Percentiles rank a stretch among this genome's conserved stretches.
These are phyloP conservation scores for Mystacornis crossleyi DNA, from an alignment of 2,113 vertebrate genomes.

Conservation along the genomic window DNA sequence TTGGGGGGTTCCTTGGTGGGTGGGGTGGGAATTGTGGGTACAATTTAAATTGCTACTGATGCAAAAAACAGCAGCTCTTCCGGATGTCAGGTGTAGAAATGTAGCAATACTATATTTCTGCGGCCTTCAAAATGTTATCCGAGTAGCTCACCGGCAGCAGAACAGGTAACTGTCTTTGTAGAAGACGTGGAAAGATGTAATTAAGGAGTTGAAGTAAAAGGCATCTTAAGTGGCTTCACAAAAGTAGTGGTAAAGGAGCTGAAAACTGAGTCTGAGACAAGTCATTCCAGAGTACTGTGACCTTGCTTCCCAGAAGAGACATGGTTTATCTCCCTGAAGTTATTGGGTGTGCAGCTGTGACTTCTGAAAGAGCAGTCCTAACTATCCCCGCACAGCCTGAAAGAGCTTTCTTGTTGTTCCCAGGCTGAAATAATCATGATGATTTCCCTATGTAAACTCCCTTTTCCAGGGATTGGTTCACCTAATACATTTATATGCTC, in stretches of 20 bases:
- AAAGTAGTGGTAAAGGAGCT: not conserved
- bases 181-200: not conserved
- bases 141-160: not conserved
- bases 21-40: not conserved
- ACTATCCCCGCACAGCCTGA: not conserved
- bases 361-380: not conserved
- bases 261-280: not conserved
- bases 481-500: not conserved
- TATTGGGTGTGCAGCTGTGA: not conserved
- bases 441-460: not conserved
- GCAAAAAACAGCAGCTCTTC: not conserved
- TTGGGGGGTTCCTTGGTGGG: not conserved
- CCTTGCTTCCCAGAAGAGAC: not conserved
- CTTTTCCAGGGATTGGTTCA: not conserved
- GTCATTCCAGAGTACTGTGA: not conserved
- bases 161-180: not conserved
- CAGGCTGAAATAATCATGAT: not conserved
- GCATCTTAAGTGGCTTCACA: not conserved
- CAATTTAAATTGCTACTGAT: not conserved
- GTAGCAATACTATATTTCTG: not conserved
- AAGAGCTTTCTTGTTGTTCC: not conserved
- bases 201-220: not conserved
- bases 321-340: not conserved
- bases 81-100: not conserved
- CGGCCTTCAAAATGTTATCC: not conserved